Base-by-base conservation (phyloP, 92 coral and sea anemone species). In the Ricordea florida region DNA sequence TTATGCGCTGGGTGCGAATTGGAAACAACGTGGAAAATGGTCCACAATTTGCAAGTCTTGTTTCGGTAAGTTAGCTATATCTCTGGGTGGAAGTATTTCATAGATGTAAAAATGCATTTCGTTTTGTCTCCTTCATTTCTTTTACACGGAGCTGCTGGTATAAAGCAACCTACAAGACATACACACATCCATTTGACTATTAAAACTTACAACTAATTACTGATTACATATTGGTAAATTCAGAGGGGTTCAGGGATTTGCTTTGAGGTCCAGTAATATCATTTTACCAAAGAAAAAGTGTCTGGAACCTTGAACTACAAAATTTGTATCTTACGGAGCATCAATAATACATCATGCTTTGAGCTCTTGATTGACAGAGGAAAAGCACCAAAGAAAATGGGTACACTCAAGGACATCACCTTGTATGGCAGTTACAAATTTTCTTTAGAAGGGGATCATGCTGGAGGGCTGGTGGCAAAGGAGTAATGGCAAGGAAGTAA, bases 331-430 rank as follows among this genome's bases (percentile, higher is more conserved):
- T 35, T n/a, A 5, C n/a, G 40, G 69, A 62, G 69, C 35, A 62
- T 62, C 25, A 62, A 62, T 7, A 62, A 62, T 62, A 17, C 21
- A 10, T 24, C 69, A 6, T 62, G 51, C 21, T 40, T 62, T 14
- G 10, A 62, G 69, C 24, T 62, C 1, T 11, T 1, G 25, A 62
- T 62, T 6, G 53, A 62, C 50, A 40, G 37, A 43, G 21, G 52
- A 8, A 62, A 18, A 22, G 69, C 52, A 2, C 69, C 69, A 1
- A 62, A 69, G 47, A 57, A 83, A 29, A 36, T 74, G 36, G 88
- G 78, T 1, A 75, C 69, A 6, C 43, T 81, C 20, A 69, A 69
- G 16, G 79, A 79, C 31, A 69, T 79, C 10, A 56, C 85, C 52
- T 14, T 69, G 30, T 79, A 14, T 69, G 85, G 78, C 1, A 79